Percentiles rank a stretch among this genome's conserved stretches.
phyloP scores from a whole-genome alignment of 2,113 vertebrate genomes.

The Leptobrachium leishanense region DNA sequence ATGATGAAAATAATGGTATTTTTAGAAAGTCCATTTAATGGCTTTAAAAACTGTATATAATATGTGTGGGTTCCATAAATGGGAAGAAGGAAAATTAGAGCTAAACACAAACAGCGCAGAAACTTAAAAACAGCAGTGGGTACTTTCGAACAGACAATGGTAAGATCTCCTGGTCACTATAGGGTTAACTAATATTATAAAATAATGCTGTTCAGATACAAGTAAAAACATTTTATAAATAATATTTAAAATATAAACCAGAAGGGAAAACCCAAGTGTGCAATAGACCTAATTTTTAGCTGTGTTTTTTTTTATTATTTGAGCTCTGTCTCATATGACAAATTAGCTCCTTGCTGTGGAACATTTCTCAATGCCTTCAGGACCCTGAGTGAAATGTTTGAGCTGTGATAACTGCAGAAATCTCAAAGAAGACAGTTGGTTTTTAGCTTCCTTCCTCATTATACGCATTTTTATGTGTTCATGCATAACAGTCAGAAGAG shows the following conservation, averaged over 20 bases:
- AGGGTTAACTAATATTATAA: too few species aligned
- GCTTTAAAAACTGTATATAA: too few species aligned
- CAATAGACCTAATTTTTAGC: not conserved
- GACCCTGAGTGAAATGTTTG: not conserved
- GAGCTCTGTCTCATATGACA: not conserved
- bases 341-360: not conserved
- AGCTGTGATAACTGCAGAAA: not conserved
- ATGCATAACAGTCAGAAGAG: not conserved
- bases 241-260: not conserved
- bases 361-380: slow-evolving; percentile 1
- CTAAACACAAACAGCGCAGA: too few species aligned
- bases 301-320: slow-evolving; percentile 1
- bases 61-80: too few species aligned
- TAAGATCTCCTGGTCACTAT: too few species aligned
- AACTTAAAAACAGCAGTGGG: too few species aligned
- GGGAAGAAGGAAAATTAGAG: too few species aligned
- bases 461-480: not conserved
- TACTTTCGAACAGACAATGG: too few species aligned
- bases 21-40: too few species aligned
- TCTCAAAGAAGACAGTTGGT: not conserved
- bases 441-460: not conserved
- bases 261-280: not conserved
- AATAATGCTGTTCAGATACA: too few species aligned
- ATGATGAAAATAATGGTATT: too few species aligned
- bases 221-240: not conserved